Evolutionary conservation across 2,888 invertebrate species (phyloP).

Genomic region (Pemphredon lugubris): DNA sequence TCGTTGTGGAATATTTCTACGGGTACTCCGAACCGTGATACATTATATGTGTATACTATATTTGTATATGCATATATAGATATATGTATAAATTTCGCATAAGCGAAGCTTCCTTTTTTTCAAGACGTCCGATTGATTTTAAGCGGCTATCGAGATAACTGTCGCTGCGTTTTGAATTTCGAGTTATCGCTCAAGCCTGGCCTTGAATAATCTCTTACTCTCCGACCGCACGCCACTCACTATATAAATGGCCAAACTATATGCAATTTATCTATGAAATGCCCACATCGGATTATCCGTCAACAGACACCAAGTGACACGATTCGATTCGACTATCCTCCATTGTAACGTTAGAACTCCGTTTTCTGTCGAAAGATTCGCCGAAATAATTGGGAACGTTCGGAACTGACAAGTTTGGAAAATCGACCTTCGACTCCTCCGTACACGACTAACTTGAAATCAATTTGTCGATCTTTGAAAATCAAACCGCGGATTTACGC

Average conservation of each 20-base stretch:
- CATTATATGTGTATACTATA: too few relatives aligned
- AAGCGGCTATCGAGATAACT: background rate
- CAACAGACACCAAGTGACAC: slow-evolving; percentile 45
- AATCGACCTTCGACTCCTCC: background rate
- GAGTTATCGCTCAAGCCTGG: slow-evolving; percentile 35
- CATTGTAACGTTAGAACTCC: slow-evolving; percentile 25
- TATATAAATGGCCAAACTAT: slow-evolving; percentile 56
- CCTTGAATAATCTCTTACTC: slow-evolving; percentile 50
- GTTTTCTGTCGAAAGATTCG: background rate
- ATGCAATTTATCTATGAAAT: slow-evolving; percentile 53
- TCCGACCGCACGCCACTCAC: slow-evolving; percentile 63
- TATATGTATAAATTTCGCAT: too few relatives aligned
- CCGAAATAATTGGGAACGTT: background rate
- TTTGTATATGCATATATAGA: too few relatives aligned
- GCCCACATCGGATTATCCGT: slow-evolving; percentile 68
- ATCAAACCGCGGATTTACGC: too few relatives aligned
- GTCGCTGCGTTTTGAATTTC: slow-evolving; percentile 7
- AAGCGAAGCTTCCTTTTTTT: background rate
- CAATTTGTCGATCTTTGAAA: too few relatives aligned
- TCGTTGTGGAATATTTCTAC: background rate
- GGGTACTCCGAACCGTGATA: background rate
- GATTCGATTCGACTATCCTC: slow-evolving; percentile 28
- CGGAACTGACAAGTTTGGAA: background rate
- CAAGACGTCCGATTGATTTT: background rate
- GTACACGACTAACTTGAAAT: background rate